Base-by-base conservation (phyloP, 2,888 invertebrate species). In the Cephus pygmeus region DNA sequence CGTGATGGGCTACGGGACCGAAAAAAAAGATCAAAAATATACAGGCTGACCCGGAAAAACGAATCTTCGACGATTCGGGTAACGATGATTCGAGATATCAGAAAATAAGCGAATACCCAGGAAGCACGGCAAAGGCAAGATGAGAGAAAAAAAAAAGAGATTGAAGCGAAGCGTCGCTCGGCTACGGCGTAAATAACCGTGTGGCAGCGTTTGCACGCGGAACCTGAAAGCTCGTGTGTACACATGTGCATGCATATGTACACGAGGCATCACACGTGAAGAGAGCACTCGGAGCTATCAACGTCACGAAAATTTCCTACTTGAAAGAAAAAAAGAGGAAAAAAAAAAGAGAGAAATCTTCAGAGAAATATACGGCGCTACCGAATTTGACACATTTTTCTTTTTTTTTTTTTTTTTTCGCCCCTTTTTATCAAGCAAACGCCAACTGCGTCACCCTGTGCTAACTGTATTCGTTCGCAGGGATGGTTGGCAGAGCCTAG, bases 351-450 rank as follows among this genome's bases (percentile, higher is more conserved):
- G 1, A 3, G 40, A 40, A 40, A 12, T 56, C 23, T 56, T 23
- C 56, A 23, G 56, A 23, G 56, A 56, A 56, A 56, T 56, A 56
- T 56, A 56, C 56, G 56, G 23, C 56, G 23, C 56, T 23, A 56
- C 82, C 86, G 82, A 83, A 85, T 87, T 87, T 85, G 85, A 86
- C 85, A 86, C 85, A 85, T 87, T 85, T 69, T 36, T 34, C 73
- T 74, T 56, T 33, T 30, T 71, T 75, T 76, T 75, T 69, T 76
- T 69, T 73, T n/a, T 31, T 31, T 31, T 1, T 31, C 31, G 30
- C 30, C 30, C 68, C 73, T 30, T 40, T 74, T 33, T n/a, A 9
- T 56, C 56, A 1, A 56, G 9, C 6, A 23, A 56, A 56, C 56
- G 23, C 15, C 56, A 15, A 56, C 23, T 56, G 23, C 23, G 23